phyloP scores from a whole-genome alignment of 2,888 invertebrate species.

The Yponomeuta plumbellus region DNA sequence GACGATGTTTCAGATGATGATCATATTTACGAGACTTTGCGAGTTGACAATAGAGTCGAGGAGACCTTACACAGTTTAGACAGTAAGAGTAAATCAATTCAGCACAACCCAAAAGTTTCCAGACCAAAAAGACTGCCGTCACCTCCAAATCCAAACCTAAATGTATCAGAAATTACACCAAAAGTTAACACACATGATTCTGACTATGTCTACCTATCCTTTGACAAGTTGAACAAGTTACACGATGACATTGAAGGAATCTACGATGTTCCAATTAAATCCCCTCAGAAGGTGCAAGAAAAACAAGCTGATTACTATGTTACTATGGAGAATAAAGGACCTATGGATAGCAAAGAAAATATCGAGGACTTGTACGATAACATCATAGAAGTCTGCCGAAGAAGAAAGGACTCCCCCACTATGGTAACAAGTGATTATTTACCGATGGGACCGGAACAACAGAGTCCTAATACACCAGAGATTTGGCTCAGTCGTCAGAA shows the following conservation, averaged over 20 bases:
- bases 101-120: conserved; percentile 40
- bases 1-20: conserved; percentile 60
- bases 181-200: conserved; percentile 58
- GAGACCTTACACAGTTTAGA: conserved; percentile 45
- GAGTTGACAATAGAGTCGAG: conserved; percentile 54
- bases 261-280: conserved; percentile 61
- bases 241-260: conserved; percentile 54
- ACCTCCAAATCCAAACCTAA: conserved; percentile 39
- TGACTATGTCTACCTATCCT: conserved; percentile 70
- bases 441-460: conserved; percentile 62
- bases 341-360: conserved; percentile 25
- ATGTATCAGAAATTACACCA: conserved; percentile 31
- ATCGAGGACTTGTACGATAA: conserved; percentile 62
- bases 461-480: conserved; percentile 79
- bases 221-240: conserved; percentile 52
- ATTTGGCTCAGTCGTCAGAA: conserved; percentile 84
- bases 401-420: conserved; percentile 50
- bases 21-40: conserved; percentile 78
- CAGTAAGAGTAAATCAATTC: conserved; percentile 53
- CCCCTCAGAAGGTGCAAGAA: conserved; percentile 47
- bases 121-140: conserved; percentile 56
- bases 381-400: conserved; percentile 56
- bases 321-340: conserved; percentile 50
- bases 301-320: conserved; percentile 49
- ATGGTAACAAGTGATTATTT: conserved; percentile 52